Conservation (phyloP, 2,888 invertebrate genomes). For the Pterobdella sp. region DNA sequence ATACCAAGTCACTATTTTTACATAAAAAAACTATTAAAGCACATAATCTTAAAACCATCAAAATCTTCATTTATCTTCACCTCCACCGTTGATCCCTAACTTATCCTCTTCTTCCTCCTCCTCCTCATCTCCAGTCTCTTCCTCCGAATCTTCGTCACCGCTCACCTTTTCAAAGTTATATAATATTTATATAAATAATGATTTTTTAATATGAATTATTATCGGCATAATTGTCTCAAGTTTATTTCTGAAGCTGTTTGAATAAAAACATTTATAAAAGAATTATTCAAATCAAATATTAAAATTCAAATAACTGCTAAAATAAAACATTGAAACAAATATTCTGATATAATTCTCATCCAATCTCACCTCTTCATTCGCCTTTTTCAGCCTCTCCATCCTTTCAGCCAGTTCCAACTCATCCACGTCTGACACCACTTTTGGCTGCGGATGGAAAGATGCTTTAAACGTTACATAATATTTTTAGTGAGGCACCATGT, state of each 20-base stretch:
- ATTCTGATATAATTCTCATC: no score
- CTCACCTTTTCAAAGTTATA: background rate
- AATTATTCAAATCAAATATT: no score
- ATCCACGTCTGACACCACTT: constrained; percentile 95
- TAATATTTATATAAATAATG: no score
- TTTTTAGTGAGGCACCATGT: no score
- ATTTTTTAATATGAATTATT: no score
- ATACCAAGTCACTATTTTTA: no score
- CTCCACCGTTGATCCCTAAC: background rate
- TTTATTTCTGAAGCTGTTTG: no score
- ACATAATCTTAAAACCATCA: background rate
- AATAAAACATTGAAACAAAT: no score
- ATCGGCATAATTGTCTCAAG: no score
- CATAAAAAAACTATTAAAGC: background rate
- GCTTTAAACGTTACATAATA: no score
- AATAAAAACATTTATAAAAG: no score
- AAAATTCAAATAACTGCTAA: no score
- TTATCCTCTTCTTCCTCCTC: constrained; percentile 19
- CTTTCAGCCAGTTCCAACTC: constrained; percentile 88
- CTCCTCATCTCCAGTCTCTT: constrained; percentile 24
- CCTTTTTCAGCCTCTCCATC: constrained; percentile 84
- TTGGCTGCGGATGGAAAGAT: constrained; percentile 75
- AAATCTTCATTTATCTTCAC: background rate
- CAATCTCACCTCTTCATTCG: constrained; percentile 86
- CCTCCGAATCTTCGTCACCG: constrained; percentile 22